Evolutionary conservation across 2,888 invertebrate species (phyloP), one percentile per base, ranked within the genome.

Genomic region (Drosophila flavopinicola): DNA sequence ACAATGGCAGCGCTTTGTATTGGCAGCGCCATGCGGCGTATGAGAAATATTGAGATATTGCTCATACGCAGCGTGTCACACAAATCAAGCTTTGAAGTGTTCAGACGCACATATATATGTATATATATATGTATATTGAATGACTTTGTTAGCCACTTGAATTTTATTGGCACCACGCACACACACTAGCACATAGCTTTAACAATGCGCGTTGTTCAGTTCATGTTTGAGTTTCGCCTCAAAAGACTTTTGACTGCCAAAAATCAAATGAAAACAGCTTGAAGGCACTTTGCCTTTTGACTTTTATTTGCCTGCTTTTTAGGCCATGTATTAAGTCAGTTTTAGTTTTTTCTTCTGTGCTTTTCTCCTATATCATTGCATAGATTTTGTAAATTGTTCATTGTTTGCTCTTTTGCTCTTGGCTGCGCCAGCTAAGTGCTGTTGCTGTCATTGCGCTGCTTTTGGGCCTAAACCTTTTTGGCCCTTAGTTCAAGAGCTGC

Each of bases 31-130:
- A 79, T 53, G 64, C 83, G 70, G 75, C 87, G 85, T 68, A 80
- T 85, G 76, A 75, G 66, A 67, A 87, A 85, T 74, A 57, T 60
- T n/a, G 13, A 20, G 5, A 60, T 70, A 80, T 65, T 78, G 83
- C 64, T 75, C 76, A 73, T 73, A 73, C 66, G 79, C 85, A 67
- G 63, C 58, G 56, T 75, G 61, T 33, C 74, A 57, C 72, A 53
- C 58, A 71, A 71, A 76, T 65, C 58, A 47, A 23, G 53, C 53
- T 75, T 75, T 52, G 56, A 70, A 38, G 60, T 45, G 44, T 38
- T n/a, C 5, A 32, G 20, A 29, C 11, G 17, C 32, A 6, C 38
- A 29, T 25, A 41, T 32, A 54, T 15, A 48, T 30, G 3, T 7
- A 17, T 25, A 39, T 39, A 38, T 41, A 11, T 27, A 30, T 44